Conservation (phyloP, 1,140 invertebrate species). For the Drosophila tsacasi region DNA sequence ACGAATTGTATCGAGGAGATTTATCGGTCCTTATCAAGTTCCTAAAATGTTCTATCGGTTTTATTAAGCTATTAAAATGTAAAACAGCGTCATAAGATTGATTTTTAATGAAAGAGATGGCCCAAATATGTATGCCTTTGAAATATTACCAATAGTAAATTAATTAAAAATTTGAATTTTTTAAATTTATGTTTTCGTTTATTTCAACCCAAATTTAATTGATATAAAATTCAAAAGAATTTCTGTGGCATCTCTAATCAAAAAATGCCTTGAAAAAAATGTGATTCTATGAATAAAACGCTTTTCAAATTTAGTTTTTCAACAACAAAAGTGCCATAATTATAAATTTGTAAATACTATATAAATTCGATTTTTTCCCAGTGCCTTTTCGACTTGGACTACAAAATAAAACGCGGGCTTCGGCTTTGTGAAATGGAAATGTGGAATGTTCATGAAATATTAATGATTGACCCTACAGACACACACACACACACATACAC, state of each 20-base stretch:
- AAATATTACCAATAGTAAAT: too few species aligned
- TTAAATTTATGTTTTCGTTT: too few species aligned
- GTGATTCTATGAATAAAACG: not conserved
- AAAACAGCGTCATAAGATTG: too few species aligned
- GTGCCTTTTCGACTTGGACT: conserved; percentile 12
- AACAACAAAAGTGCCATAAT: not conserved
- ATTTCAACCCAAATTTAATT: not conserved
- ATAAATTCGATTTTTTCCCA: not conserved
- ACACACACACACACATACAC: conserved; percentile 7
- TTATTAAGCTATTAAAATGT: too few species aligned
- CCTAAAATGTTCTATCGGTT: too few species aligned
- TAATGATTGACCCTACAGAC: conserved; percentile 74
- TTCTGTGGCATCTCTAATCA: not conserved
- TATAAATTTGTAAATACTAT: not conserved
- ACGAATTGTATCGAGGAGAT: too few species aligned
- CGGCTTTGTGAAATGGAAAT: conserved; percentile 66
- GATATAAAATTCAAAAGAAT: not conserved
- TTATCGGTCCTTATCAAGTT: too few species aligned
- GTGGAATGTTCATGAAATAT: conserved; percentile 84
- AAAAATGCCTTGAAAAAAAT: too few species aligned
- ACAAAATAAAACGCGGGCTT: conserved; percentile 43
- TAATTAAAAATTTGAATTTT: too few species aligned
- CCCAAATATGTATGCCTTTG: too few species aligned
- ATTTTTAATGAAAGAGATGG: too few species aligned
- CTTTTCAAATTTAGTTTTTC: not conserved